Evolutionary conservation across 92 coral and sea anemone genomes (phyloP).

Genomic region (Ricordea florida): DNA sequence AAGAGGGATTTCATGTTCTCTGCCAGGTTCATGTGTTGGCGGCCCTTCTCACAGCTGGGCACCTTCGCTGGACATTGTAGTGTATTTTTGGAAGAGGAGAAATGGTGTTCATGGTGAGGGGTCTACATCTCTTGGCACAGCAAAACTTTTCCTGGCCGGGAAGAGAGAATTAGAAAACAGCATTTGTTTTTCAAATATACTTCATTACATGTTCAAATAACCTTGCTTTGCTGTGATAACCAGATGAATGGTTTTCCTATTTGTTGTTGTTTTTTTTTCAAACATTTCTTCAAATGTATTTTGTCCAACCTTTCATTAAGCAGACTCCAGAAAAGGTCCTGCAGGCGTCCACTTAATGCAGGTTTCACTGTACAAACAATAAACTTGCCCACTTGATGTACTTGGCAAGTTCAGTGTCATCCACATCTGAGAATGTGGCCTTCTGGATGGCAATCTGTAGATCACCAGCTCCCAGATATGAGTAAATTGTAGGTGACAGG

Average conservation of each 20-base stretch:
- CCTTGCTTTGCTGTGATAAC: not conserved
- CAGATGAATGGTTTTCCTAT: not conserved
- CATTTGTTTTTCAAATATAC: too few relatives aligned
- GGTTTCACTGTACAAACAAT: not conserved
- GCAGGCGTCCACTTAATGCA: not conserved
- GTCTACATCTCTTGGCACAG: too few relatives aligned
- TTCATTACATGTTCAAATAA: too few relatives aligned
- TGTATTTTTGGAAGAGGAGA: too few relatives aligned
- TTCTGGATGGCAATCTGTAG: conserved; percentile 28
- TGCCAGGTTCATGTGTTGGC: too few relatives aligned
- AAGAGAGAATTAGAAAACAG: too few relatives aligned
- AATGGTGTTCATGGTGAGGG: too few relatives aligned
- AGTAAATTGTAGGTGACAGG: conserved; percentile 26
- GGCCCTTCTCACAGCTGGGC: too few relatives aligned
- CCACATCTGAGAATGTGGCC: conserved; percentile 37
- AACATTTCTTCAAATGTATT: not conserved
- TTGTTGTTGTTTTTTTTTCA: not conserved
- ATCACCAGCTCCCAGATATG: conserved; percentile 33
- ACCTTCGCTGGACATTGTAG: too few relatives aligned
- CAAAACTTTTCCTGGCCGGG: too few relatives aligned
- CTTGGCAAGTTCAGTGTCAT: conserved; percentile 29
- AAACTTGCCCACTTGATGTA: conserved; percentile 37
- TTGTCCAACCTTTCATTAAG: not conserved
- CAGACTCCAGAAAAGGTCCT: not conserved
- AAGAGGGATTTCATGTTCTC: too few relatives aligned